These are phyloP conservation scores for Bombyx mori DNA, from an alignment of 1,140 invertebrate genomes.

Conservation along the genomic window ASM3026992v2 NC_085134.1:174001-174500, in stretches of 20 bases:
- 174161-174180: constrained; percentile 53
- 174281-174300: constrained; percentile 26
- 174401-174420: no score
- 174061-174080: constrained; percentile 61
- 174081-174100: constrained; percentile 64
- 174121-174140: constrained; percentile 62
- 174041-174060: constrained; percentile 39
- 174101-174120: constrained; percentile 45
- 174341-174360: no score
- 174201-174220: constrained; percentile 69
- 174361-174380: no score
- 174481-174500: no score
- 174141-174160: constrained; percentile 67
- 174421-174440: no score
- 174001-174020: constrained; percentile 17
- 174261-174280: constrained; percentile 31
- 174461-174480: no score
- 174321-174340: no score
- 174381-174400: no score
- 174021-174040: constrained; percentile 31
- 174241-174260: constrained; percentile 45
- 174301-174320: background rate
- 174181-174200: constrained; percentile 44
- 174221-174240: constrained; percentile 48
- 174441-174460: no score